Evolutionary conservation across 2,113 vertebrate genomes (phyloP), one percentile per base, ranked within the genome.

Genomic region (Esox niger): DNA sequence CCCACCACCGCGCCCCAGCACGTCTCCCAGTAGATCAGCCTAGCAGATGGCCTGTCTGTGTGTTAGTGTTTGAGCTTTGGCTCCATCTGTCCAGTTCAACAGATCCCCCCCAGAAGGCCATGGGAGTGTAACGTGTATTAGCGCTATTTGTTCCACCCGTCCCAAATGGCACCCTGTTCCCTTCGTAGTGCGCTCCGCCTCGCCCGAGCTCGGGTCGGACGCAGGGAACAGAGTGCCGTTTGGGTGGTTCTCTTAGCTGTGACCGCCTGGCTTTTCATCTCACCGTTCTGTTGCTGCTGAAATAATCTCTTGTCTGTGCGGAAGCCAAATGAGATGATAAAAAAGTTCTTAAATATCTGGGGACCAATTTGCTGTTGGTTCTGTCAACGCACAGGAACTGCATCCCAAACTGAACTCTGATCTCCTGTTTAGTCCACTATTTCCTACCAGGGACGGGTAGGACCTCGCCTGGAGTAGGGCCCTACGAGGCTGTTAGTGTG

Each of bases 361-460:
- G 73, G 66, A 65, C 58, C 57, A 77, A 64, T 81, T 84, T 79
- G 71, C 52, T 47, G 47, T 62, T 7, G 17, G 33, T 55, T 70
- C 46, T 2, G 52, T 54, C 69, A 27, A 49, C 31, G 68, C 46
- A 35, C 11, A 4, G 13, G 3, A n/a, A n/a, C 15, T 43, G 11
- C 17, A 2, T 43, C 38, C 38, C 38, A 43, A 43, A 43, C 17
- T 2, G 38, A 10, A 43, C 38, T 15, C 38, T 43, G n/a, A 43
- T 43, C 17, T 15, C 38, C 38, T 43, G 1, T 43, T 15, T 43
- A 43, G 38, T 10, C 11, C 38, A 15, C 38, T 43, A 15, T n/a
- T n/a, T n/a, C n/a, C n/a, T n/a, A n/a, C n/a, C n/a, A n/a, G n/a
- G n/a, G n/a, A n/a, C n/a, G n/a, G n/a, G n/a, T n/a, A n/a, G n/a